A percentile compares a stretch with the other conserved stretches of the same genome.
phyloP scores from a whole-genome alignment of 2,888 invertebrate genomes.

The Pimpla rufipes region DNA sequence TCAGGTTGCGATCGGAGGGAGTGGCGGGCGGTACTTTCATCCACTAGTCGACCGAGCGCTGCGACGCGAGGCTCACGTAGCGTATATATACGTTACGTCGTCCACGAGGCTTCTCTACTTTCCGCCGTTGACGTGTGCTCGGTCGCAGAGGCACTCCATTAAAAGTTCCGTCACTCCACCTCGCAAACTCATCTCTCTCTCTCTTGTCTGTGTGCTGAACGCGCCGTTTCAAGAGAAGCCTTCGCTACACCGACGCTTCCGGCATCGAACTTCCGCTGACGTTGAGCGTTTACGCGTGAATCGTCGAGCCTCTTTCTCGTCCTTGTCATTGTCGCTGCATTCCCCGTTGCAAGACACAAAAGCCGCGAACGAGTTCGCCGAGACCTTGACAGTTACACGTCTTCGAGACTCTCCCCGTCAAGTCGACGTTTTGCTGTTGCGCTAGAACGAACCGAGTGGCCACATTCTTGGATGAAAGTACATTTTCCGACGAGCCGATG shows the following conservation, averaged over 20 bases:
- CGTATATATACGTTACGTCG: slow-evolving; percentile 21
- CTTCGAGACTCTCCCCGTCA: neutral
- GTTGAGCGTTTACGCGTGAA: slow-evolving; percentile 47
- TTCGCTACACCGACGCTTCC: slow-evolving; percentile 50
- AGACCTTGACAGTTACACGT: neutral
- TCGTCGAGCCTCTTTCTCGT: slow-evolving; percentile 26
- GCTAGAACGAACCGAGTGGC: neutral
- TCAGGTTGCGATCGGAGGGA: slow-evolving; percentile 2
- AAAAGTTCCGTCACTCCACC: slow-evolving; percentile 62
- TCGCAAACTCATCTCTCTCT: slow-evolving; percentile 62
- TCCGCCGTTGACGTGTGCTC: slow-evolving; percentile 57
- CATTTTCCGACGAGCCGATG: neutral
- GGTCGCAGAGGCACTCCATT: slow-evolving; percentile 66
- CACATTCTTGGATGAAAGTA: neutral
- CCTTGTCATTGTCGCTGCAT: slow-evolving; percentile 20
- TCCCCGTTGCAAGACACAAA: neutral
- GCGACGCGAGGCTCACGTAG: slow-evolving; percentile 28
- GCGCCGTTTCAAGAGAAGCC: slow-evolving; percentile 29
- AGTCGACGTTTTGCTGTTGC: neutral
- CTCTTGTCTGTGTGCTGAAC: slow-evolving; percentile 46
- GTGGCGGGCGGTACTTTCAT: slow-evolving; percentile 30
- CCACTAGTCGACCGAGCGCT: slow-evolving; percentile 17
- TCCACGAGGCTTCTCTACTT: slow-evolving; percentile 54
- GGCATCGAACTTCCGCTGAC: slow-evolving; percentile 59
- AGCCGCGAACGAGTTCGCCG: neutral